A percentile compares a stretch with the other conserved stretches of the same genome.
Conservation (phyloP, 2,113 vertebrate genomes). For the Python bivittatus region DNA sequence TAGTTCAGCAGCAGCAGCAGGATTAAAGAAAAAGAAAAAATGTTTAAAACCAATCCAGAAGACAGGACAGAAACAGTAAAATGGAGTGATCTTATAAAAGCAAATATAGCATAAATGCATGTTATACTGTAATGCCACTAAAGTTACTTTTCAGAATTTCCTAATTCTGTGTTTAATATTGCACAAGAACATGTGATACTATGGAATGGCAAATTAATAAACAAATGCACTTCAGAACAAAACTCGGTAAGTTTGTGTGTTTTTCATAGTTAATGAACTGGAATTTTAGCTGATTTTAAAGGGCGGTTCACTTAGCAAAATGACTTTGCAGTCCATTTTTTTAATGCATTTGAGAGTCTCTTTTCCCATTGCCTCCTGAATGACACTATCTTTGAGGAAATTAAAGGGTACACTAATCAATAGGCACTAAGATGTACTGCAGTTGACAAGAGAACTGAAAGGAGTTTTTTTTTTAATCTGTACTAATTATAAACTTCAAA, state of each 20-base stretch:
- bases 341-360: not conserved
- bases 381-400: not conserved
- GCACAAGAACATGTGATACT: not conserved
- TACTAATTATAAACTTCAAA: not conserved
- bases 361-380: not conserved
- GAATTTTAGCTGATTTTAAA: not conserved
- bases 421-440: not conserved
- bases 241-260: not conserved
- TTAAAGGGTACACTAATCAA: not conserved
- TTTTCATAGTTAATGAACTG: not conserved
- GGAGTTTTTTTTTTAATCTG: not conserved
- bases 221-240: not conserved
- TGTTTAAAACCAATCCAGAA: constrained; percentile 39
- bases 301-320: not conserved
- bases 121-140: not conserved
- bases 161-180: not conserved
- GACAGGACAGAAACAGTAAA: not conserved
- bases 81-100: not conserved
- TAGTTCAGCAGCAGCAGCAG: constrained; percentile 33
- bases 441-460: not conserved
- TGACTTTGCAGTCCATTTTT: not conserved
- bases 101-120: not conserved
- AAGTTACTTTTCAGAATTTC: not conserved
- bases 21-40: constrained; percentile 40
- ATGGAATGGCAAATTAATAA: not conserved